Percentiles rank a stretch among this genome's conserved stretches.
Conservation (phyloP, 2,113 vertebrate genomes). For the Bucco capensis region DNA sequence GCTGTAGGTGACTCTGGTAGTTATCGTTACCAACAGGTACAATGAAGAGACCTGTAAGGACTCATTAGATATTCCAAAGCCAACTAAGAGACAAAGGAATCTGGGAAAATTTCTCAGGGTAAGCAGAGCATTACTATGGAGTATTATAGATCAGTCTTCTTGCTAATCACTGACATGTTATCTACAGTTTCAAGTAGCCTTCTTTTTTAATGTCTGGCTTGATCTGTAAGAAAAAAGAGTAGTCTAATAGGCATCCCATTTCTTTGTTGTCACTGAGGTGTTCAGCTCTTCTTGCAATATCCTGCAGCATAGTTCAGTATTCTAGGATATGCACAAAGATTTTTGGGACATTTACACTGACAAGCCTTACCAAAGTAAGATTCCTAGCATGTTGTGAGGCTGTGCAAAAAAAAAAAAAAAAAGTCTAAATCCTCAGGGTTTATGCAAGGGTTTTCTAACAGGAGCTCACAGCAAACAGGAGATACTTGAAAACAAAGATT, state of each 20-base stretch:
- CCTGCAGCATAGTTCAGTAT: neutral
- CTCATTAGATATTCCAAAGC: neutral
- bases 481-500: neutral
- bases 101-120: neutral
- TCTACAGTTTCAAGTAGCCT: neutral
- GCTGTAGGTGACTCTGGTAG: neutral
- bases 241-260: neutral
- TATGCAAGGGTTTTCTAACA: neutral
- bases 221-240: neutral
- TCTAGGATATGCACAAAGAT: neutral
- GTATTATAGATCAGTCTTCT: neutral
- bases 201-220: neutral
- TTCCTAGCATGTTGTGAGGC: neutral
- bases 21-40: neutral
- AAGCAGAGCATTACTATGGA: neutral
- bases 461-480: neutral
- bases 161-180: fast-evolving
- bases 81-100: neutral
- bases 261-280: neutral
- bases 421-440: neutral
- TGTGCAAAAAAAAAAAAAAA: neutral
- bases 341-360: neutral
- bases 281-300: neutral
- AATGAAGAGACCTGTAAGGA: neutral
- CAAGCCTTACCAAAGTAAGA: neutral